Evolutionary conservation across 2,113 vertebrate genomes (phyloP), one percentile per base, ranked within the genome.

Genomic region (Paracanthobrama guichenoti): DNA sequence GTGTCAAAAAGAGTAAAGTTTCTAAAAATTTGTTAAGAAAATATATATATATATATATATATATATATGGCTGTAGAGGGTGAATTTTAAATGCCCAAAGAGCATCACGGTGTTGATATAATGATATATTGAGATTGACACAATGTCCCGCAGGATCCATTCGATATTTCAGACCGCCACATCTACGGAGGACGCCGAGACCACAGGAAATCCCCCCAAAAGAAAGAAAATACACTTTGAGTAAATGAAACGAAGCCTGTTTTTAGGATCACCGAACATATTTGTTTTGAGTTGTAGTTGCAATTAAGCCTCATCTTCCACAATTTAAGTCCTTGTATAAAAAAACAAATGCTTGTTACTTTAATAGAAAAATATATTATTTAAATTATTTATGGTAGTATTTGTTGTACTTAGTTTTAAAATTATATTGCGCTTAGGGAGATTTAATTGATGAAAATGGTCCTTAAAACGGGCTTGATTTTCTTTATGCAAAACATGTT

Each of bases 31-130:
- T 62, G 14, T 50, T 50, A 14, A 14, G 46, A 59, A 60, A 8
- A 57, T 46, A 48, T 48, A 48, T 50, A 50, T 48, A 57, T 46
- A 48, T 48, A 48, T 50, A 50, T 48, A n/a, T 59, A 31, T 35
- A 20, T 20, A 57, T 31, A 28, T 7, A 60, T 39, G 39, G 3
- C 31, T 92, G 88, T 84, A 90, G 89, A 90, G 83, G 28, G 20
- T 87, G 84, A 66, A 60, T 81, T 88, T 91, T 88, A 90, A 93
- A 94, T 90, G 86, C 89, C 90, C 89, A 83, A 84, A 92, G 89
- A 92, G 87, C 89, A 87, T 88, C 80, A 74, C 79, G 90, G 79
- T 75, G 89, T 87, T 88, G 89, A 88, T 89, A 66, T 67, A 67
- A 31, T 18, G 85, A 72, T 71, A 69, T 39, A 42, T 69, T 42